phyloP scores from a whole-genome alignment of 2,797 vertebrate genomes.

The Gymnodraco acuticeps region DNA sequence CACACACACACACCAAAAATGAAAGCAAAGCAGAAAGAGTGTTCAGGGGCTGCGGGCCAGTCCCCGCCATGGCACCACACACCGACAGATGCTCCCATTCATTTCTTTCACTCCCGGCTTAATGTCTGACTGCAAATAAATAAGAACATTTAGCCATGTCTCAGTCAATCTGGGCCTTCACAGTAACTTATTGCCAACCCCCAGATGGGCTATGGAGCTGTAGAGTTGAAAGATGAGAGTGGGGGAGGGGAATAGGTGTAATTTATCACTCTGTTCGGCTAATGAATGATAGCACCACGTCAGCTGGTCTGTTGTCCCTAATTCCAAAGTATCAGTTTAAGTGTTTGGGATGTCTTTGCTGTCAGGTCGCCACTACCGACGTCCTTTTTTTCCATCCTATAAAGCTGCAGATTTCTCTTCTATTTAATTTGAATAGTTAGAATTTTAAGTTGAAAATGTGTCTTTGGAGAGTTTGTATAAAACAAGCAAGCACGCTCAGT shows the following conservation, averaged over 20 bases:
- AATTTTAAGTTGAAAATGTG: conserved; percentile 39
- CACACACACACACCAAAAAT: conserved; percentile 16
- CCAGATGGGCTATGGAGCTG: conserved; percentile 76
- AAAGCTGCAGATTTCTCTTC: conserved; percentile 42
- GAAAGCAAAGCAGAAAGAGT: conserved; percentile 42
- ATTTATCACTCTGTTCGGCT: conserved; percentile 72
- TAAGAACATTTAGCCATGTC: conserved; percentile 78
- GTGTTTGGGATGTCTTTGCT: conserved; percentile 56
- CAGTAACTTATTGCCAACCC: conserved; percentile 72
- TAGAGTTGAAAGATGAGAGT: conserved; percentile 66
- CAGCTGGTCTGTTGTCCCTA: conserved; percentile 57
- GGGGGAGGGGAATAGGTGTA: conserved; percentile 66
- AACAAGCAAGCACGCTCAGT: conserved; percentile 17
- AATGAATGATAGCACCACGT: conserved; percentile 71
- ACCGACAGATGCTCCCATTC: conserved; percentile 77
- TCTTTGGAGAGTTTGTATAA: conserved; percentile 38
- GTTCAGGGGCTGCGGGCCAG: conserved; percentile 61
- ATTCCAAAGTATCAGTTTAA: conserved; percentile 58
- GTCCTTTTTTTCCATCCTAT: conserved; percentile 49
- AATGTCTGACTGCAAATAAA: conserved; percentile 77
- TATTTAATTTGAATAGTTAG: conserved; percentile 38
- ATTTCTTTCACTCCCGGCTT: conserved; percentile 71
- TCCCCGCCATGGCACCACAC: conserved; percentile 61
- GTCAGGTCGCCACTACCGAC: conserved; percentile 30
- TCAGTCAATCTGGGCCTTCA: conserved; percentile 73